Evolutionary conservation across 1,140 invertebrate species (phyloP), one percentile per base, ranked within the genome.

Genomic region (Gonatopus flavifemur): DNA sequence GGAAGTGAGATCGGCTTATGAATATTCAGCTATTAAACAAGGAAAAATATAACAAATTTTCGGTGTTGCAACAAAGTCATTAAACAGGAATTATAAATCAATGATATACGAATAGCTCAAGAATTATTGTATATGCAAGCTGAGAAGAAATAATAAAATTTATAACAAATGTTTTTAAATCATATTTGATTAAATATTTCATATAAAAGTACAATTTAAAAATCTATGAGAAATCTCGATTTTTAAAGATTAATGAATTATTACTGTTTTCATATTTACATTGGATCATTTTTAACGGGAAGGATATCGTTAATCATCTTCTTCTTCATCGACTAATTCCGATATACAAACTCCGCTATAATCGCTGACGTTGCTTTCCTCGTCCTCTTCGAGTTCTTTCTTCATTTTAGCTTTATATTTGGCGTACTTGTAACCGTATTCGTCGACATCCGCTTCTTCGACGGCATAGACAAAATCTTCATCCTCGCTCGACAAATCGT

Each of bases 401-500:
- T 70, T 66, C 39, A 72, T 43, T 45, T 60, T 74, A 5, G 75
- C 72, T 65, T 80, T 83, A 43, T 82, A 84, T 31, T 67, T 78
- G n/a, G 81, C 81, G 64, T 83, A 84, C 42, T 69, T 67, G 45
- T 77, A 70, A 3, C 82, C 82, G 64, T 78, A 80, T 31, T 63
- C 58, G 16, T 80, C 64, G 4, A 79, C 74, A 64, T 83, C 80
- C n/a, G 54, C 59, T 39, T 78, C 68, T 62, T 82, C 71, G 9
- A 80, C 52, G 38, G 76, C 73, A 58, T 80, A 77, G 13, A 73
- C 72, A 59, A 79, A 77, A 22, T 78, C 76, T n/a, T n/a, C n/a
- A 19, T 73, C 72, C 3, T 78, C 74, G 33, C 68, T 76, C 0
- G 77, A 79, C 5, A 67, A 51, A 57, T 70, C 69, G 3, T 39